Percentiles rank a stretch among this genome's conserved stretches.
These are phyloP conservation scores for Ramphastos sulfuratus DNA, from an alignment of 2,113 vertebrate genomes.

Conservation along the genomic window DNA sequence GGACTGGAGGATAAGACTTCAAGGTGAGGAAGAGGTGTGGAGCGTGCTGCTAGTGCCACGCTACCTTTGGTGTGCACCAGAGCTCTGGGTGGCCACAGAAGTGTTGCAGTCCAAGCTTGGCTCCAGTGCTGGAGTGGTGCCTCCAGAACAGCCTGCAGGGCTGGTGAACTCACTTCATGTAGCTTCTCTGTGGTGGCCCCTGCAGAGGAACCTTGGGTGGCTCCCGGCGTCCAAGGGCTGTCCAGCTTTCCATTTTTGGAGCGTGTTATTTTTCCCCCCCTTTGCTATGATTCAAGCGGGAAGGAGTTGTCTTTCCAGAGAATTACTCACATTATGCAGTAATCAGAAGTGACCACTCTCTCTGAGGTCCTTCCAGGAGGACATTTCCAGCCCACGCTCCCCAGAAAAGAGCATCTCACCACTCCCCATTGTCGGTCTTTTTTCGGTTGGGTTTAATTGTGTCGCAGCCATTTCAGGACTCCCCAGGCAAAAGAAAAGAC, in stretches of 20 bases:
- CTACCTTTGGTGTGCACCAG: background rate
- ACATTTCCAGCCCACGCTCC: slow-evolving; percentile 34
- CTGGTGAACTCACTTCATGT: background rate
- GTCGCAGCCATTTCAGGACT: background rate
- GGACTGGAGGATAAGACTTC: accelerated
- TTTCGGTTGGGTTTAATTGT: background rate
- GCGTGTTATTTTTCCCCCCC: slow-evolving; percentile 46
- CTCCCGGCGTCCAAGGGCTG: background rate
- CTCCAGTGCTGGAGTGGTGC: background rate
- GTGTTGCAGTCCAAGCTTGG: background rate
- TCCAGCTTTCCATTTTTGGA: slow-evolving; percentile 25
- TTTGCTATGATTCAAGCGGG: slow-evolving; percentile 52
- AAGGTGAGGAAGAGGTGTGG: background rate
- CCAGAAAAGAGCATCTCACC: slow-evolving; percentile 40
- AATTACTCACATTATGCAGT: slow-evolving; percentile 62
- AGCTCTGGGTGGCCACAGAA: background rate
- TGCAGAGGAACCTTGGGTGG: background rate
- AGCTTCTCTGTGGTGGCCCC: background rate
- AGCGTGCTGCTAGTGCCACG: accelerated
- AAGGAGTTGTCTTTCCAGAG: slow-evolving; percentile 54
- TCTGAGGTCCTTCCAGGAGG: slow-evolving; percentile 62
- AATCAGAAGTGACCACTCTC: slow-evolving; percentile 63
- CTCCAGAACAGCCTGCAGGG: background rate
- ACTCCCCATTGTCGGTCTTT: slow-evolving; percentile 5
- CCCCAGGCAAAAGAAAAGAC: background rate